These are phyloP conservation scores for Dromococcyx pavoninus DNA, from an alignment of 2,797 vertebrate genomes.

Conservation along the genomic window DNA sequence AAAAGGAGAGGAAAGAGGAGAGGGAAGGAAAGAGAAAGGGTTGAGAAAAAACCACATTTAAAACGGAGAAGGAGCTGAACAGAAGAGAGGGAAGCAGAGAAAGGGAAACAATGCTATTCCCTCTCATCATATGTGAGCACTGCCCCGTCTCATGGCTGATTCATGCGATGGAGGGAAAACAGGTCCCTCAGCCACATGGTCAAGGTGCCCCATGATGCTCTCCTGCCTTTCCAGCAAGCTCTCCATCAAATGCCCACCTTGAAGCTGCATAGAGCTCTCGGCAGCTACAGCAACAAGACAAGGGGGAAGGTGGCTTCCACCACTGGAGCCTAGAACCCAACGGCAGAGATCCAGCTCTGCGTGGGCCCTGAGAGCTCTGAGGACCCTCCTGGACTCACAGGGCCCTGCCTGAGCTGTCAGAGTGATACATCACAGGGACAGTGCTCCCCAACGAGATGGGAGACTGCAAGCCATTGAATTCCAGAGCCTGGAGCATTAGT, in stretches of 20 bases:
- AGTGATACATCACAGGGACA: not conserved
- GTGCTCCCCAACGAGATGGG: not conserved
- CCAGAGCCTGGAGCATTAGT: not conserved
- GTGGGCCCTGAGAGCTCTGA: not conserved
- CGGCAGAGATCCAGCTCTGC: not conserved
- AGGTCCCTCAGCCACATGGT: not conserved
- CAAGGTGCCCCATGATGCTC: not conserved
- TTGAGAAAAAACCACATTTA: not conserved
- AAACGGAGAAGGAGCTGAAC: not conserved
- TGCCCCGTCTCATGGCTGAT: not conserved
- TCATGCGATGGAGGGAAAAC: not conserved
- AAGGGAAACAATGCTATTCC: not conserved
- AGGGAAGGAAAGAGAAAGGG: not conserved
- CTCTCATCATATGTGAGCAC: not conserved
- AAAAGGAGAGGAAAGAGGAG: not conserved
- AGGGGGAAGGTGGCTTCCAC: not conserved
- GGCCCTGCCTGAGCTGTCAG: not conserved
- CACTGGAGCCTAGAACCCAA: not conserved
- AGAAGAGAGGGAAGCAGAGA: not conserved
- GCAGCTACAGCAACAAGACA: not conserved
- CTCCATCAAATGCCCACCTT: not conserved
- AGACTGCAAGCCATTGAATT: not conserved
- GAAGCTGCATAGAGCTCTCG: not conserved
- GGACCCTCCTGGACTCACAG: not conserved
- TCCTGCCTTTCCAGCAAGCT: not conserved